A percentile compares a stretch with the other conserved stretches of the same genome.
These are phyloP conservation scores for Cydia fagiglandana DNA, from an alignment of 1,140 invertebrate species.

Conservation along the genomic window DNA sequence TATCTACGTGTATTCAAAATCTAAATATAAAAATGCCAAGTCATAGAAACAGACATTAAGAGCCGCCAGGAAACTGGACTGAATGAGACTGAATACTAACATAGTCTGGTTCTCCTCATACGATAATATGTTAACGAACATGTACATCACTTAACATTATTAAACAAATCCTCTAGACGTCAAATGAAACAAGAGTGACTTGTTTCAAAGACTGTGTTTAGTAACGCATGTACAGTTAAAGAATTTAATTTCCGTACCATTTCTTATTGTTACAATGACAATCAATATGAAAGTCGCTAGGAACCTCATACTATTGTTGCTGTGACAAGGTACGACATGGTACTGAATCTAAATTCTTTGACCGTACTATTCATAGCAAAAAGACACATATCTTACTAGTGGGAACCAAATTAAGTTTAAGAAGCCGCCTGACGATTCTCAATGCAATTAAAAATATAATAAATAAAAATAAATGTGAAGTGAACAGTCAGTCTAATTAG, in stretches of 20 bases:
- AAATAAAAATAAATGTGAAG: slow-evolving; percentile 26
- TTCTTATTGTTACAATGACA: no score
- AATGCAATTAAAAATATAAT: slow-evolving; percentile 20
- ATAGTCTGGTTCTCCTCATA: background rate
- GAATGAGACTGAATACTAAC: background rate
- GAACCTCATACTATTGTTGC: no score
- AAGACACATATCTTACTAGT: background rate
- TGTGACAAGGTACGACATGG: no score
- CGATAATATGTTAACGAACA: background rate
- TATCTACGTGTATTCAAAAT: slow-evolving; percentile 22
- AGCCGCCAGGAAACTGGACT: background rate
- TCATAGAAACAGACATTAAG: slow-evolving; percentile 4
- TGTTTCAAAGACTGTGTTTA: no score
- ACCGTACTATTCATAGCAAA: background rate
- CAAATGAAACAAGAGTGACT: no score
- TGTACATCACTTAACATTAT: no score
- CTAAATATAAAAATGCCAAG: slow-evolving; percentile 30
- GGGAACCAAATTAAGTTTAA: background rate
- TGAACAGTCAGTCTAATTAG: slow-evolving; percentile 23
- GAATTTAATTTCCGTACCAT: no score
- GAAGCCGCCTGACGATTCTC: background rate
- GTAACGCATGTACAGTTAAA: no score
- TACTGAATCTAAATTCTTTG: no score
- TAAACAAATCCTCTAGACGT: no score
- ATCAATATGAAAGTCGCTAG: no score